Percentiles rank a stretch among this genome's conserved stretches.
Evolutionary conservation across 2,113 vertebrate genomes (phyloP).

Genomic region (Sylvilagus bachmani): DNA sequence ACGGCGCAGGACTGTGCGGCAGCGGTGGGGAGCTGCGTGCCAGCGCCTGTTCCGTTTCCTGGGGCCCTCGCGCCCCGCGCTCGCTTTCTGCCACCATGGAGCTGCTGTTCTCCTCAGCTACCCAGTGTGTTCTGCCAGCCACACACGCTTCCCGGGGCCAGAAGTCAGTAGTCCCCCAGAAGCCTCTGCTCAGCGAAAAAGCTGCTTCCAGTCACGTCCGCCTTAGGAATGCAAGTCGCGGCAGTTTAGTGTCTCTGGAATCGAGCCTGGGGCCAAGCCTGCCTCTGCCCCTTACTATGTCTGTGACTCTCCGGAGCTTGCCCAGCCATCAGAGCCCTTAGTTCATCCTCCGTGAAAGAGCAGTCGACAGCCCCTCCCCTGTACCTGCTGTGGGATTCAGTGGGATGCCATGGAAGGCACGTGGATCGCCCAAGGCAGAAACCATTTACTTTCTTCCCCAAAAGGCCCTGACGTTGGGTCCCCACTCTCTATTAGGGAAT

Average conservation of each 20-base stretch:
- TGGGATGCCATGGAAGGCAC: neutral
- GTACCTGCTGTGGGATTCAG: neutral
- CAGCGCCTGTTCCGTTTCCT: neutral
- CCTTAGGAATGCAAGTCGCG: neutral
- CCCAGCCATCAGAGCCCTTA: neutral
- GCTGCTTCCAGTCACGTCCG: neutral
- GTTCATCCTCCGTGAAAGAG: neutral
- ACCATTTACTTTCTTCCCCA: constrained; percentile 8
- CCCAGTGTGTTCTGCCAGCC: neutral
- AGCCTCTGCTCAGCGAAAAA: neutral
- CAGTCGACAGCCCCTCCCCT: neutral
- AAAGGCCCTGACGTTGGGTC: neutral
- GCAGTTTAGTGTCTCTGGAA: neutral
- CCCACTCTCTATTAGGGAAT: neutral
- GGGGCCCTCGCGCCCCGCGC: neutral
- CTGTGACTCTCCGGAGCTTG: neutral
- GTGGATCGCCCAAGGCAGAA: neutral
- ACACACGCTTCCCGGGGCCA: neutral
- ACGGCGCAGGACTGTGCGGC: neutral
- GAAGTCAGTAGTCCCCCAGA: neutral
- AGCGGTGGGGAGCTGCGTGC: neutral
- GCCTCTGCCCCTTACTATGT: neutral
- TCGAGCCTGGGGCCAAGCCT: neutral
- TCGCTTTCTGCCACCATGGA: neutral
- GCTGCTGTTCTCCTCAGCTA: neutral